Conservation (phyloP, 2,888 invertebrate species). For the Drosophila kuntzei region DNA sequence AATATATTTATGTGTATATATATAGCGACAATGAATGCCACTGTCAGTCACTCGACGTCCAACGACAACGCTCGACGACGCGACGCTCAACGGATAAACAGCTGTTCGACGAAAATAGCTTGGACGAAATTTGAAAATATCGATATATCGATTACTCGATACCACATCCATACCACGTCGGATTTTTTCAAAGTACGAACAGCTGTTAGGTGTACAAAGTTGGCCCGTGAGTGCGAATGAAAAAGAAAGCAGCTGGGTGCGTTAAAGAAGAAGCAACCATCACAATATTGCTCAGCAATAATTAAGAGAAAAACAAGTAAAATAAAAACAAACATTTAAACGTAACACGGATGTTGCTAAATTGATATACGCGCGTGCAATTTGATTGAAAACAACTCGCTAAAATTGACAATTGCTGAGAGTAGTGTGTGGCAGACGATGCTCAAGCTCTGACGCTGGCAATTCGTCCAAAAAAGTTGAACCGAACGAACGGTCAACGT, state of each 20-base stretch:
- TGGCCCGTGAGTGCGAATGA: constrained; percentile 52
- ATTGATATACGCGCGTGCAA: constrained; percentile 41
- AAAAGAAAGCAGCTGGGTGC: constrained; percentile 65
- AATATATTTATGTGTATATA: constrained; percentile 30
- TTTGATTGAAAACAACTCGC: constrained; percentile 50
- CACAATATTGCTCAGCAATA: constrained; percentile 58
- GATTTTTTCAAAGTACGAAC: constrained; percentile 37
- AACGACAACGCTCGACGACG: constrained; percentile 29
- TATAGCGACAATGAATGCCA: constrained; percentile 30
- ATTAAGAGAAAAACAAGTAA: constrained; percentile 54
- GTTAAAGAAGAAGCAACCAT: constrained; percentile 41
- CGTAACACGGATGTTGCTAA: constrained; percentile 37
- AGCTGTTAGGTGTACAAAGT: constrained; percentile 58
- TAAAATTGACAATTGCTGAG: constrained; percentile 36
- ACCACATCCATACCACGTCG: constrained; percentile 25
- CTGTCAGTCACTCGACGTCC: constrained; percentile 50
- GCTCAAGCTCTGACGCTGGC: constrained; percentile 49
- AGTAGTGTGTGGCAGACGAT: constrained; percentile 23
- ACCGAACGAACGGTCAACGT: constrained; percentile 59
- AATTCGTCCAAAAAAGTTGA: constrained; percentile 49
- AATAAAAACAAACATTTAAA: constrained; percentile 47
- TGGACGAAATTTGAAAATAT: constrained; percentile 22
- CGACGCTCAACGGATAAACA: constrained; percentile 28
- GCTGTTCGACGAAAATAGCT: constrained; percentile 30
- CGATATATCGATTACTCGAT: constrained; percentile 48